Evolutionary conservation across 2,888 invertebrate genomes (phyloP), one percentile per base, ranked within the genome.

Genomic region (Lithophane leautieri): DNA sequence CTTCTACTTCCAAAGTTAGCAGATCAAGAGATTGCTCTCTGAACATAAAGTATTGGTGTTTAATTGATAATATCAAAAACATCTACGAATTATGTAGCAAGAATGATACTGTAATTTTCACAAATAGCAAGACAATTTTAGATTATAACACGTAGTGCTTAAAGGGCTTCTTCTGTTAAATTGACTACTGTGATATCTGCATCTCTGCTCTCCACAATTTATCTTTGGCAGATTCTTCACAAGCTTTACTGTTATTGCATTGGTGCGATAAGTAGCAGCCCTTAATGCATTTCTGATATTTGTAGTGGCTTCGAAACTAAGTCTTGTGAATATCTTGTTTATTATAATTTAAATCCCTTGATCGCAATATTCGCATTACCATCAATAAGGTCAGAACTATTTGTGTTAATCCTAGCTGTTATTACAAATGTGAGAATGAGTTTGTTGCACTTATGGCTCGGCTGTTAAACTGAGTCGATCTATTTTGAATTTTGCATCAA

Each of bases 211-310:
- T 71, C 54, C 42, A 83, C 73, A 16, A 73, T 71, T 76, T 83
- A 82, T 71, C 40, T 47, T 54, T 44, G 16, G 47, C 47, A 60
- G 62, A 68, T 61, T 63, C 69, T 42, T 28, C 19, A 44, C 54
- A 70, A 70, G 44, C 66, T 82, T 83, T 84, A 77, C 60, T 73
- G 62, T 77, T 84, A 84, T 83, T 73, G 47, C 61, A 11, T 40
- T 60, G 22, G 8, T 58, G 58, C 47, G 77, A 83, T 77, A 81
- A 77, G 73, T 61, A 60, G 60, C 76, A 73, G n/a, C 52, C 73
- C 42, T 81, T 83, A 77, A 81, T 84, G 82, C 81, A 77, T 84
- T 73, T 66, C 62, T 71, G 68, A 77, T 83, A 73, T 63, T 83
- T 58, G 25, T 54, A 52, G 16, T 54, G 54, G 42, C 65, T 52